phyloP scores from a whole-genome alignment of 2,797 vertebrate species.

The Anguilla marmorata region DNA sequence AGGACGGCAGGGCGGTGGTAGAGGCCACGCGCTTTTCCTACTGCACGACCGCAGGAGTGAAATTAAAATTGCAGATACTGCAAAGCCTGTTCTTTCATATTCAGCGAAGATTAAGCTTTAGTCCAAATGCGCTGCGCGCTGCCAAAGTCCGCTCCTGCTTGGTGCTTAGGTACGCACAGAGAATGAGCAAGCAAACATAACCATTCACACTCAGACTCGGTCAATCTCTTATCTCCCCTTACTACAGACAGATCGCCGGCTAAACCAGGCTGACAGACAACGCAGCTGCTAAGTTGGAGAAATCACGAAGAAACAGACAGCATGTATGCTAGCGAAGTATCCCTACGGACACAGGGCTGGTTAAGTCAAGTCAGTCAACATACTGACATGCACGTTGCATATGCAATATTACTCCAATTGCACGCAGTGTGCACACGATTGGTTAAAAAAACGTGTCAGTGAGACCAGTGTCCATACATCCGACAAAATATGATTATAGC shows the following conservation, averaged over 20 bases:
- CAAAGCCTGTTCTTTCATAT: background rate
- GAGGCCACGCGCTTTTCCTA: background rate
- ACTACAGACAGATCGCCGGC: background rate
- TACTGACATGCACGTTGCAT: background rate
- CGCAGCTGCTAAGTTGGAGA: background rate
- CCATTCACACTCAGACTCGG: background rate
- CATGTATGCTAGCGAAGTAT: background rate
- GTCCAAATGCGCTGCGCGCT: background rate
- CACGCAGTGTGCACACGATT: background rate
- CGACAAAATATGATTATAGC: background rate
- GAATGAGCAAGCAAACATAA: constrained; percentile 8
- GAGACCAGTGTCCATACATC: too few relatives aligned
- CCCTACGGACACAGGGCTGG: background rate
- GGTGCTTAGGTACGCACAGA: background rate
- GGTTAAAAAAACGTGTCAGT: background rate
- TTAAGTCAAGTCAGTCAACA: background rate
- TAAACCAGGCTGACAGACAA: background rate
- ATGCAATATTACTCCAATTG: background rate
- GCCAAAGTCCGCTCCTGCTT: constrained; percentile 6
- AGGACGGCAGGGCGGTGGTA: constrained; percentile 10
- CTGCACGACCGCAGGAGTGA: background rate
- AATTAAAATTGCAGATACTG: background rate
- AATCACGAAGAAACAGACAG: background rate
- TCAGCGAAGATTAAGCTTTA: background rate
- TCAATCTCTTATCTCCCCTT: background rate